These are phyloP conservation scores for Sycophila sp. DNA, from an alignment of 1,140 invertebrate species.

Conservation along the genomic window DNA sequence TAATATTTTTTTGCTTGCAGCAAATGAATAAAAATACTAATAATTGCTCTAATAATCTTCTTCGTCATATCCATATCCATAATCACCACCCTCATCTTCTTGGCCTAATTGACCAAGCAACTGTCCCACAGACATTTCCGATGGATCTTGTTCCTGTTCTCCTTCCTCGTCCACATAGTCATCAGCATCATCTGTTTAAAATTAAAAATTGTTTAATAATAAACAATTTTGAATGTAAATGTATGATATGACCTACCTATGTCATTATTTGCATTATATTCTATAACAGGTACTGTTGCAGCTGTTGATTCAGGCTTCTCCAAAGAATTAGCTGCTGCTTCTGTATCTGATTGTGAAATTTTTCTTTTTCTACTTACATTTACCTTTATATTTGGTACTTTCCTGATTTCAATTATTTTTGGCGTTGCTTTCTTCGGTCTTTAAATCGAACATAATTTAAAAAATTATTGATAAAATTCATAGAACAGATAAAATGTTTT, in stretches of 20 bases:
- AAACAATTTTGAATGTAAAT: too few species aligned
- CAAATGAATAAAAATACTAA: constrained; percentile 2
- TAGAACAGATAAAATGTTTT: background rate
- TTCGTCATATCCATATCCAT: constrained; percentile 59
- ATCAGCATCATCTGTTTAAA: constrained; percentile 52
- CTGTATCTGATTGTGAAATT: background rate
- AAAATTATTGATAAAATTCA: background rate
- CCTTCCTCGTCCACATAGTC: constrained; percentile 64
- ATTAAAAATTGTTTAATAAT: constrained; percentile 6
- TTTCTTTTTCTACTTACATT: constrained; percentile 22
- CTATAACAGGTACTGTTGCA: background rate
- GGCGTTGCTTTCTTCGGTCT: constrained; percentile 8
- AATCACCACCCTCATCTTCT: constrained; percentile 58
- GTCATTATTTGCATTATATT: constrained; percentile 20
- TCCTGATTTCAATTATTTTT: constrained; percentile 12
- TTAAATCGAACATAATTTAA: background rate
- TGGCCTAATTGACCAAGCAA: constrained; percentile 65
- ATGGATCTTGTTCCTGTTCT: constrained; percentile 53
- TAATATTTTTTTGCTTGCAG: background rate
- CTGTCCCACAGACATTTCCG: constrained; percentile 64
- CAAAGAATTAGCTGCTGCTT: background rate
- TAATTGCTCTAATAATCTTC: constrained; percentile 48
- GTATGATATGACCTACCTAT: constrained; percentile 22
- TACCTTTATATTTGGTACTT: constrained; percentile 23
- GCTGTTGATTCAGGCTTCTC: constrained; percentile 12